Conservation (phyloP, 2,888 invertebrate species). For the Drosophila paramelanica region DNA sequence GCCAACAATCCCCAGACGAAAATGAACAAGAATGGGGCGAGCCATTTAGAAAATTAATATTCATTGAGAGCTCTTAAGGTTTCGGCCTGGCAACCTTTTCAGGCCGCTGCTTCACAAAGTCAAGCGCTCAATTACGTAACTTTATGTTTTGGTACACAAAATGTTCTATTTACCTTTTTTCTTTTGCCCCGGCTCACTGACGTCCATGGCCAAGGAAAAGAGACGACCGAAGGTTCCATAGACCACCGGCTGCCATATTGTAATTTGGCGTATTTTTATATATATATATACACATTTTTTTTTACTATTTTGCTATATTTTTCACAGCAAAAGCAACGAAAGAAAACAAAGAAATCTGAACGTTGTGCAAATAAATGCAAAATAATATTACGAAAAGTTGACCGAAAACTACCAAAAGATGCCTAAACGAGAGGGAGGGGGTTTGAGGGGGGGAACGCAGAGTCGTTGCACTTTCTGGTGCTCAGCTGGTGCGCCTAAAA, state of each 20-base stretch:
- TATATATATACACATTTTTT: slow-evolving; percentile 4
- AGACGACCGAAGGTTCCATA: slow-evolving; percentile 13
- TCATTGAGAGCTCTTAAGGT: slow-evolving; percentile 33
- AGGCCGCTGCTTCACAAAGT: slow-evolving; percentile 46
- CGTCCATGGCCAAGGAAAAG: slow-evolving; percentile 1
- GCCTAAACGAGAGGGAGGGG: not conserved
- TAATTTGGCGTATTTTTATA: slow-evolving; percentile 57
- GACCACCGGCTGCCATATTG: slow-evolving; percentile 52
- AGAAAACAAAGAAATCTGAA: slow-evolving; percentile 65
- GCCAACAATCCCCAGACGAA: slow-evolving; percentile 4
- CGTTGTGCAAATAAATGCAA: slow-evolving; percentile 78
- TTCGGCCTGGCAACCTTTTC: slow-evolving; percentile 36
- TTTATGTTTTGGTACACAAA: slow-evolving; percentile 51
- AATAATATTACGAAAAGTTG: slow-evolving; percentile 81
- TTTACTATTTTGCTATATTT: slow-evolving; percentile 19
- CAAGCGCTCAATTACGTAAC: slow-evolving; percentile 72
- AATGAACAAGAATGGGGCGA: slow-evolving; percentile 12
- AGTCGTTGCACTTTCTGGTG: slow-evolving; percentile 64
- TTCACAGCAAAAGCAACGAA: slow-evolving; percentile 41
- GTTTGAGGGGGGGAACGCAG: not conserved
- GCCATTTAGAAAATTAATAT: slow-evolving; percentile 52
- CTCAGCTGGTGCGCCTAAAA: slow-evolving; percentile 66
- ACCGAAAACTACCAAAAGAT: slow-evolving; percentile 58
- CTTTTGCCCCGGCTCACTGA: slow-evolving; percentile 10
- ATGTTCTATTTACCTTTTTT: slow-evolving; percentile 65